Percentiles rank a stretch among this genome's conserved stretches.
phyloP scores from a whole-genome alignment of 1,140 invertebrate genomes.

The Solenopsis fugax region DNA sequence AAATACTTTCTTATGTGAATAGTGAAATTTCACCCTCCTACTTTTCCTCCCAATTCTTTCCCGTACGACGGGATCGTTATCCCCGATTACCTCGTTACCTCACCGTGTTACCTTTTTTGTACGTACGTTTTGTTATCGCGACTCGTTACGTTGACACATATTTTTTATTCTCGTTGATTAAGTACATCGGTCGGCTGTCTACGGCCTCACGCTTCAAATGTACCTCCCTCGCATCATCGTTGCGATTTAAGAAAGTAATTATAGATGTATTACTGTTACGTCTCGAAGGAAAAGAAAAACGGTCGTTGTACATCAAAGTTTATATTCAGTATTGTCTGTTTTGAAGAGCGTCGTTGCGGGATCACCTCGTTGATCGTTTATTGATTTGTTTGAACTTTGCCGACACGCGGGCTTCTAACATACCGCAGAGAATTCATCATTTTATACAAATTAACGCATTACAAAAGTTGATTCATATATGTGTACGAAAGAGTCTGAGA shows the following conservation, averaged over 20 bases:
- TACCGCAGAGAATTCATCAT: slow-evolving; percentile 49
- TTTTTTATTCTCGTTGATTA: slow-evolving; percentile 57
- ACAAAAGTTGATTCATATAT: slow-evolving; percentile 57
- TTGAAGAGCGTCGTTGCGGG: slow-evolving; percentile 40
- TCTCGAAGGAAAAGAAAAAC: slow-evolving; percentile 36
- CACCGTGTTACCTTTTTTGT: slow-evolving; percentile 44
- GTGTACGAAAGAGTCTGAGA: slow-evolving; percentile 50
- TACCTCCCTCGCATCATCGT: slow-evolving; percentile 47
- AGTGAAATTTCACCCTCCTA: background rate
- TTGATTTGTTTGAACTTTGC: slow-evolving; percentile 35
- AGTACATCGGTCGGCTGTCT: background rate
- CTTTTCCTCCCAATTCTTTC: background rate
- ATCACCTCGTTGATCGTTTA: slow-evolving; percentile 60
- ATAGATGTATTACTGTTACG: slow-evolving; percentile 67
- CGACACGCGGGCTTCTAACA: slow-evolving; percentile 36
- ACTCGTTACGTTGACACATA: slow-evolving; percentile 57
- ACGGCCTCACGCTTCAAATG: slow-evolving; percentile 33
- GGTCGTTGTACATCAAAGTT: slow-evolving; percentile 55
- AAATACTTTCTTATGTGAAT: background rate
- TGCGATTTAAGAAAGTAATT: slow-evolving; percentile 38
- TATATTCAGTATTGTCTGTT: slow-evolving; percentile 58
- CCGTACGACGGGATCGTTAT: background rate
- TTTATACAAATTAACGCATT: slow-evolving; percentile 72
- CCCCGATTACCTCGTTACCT: slow-evolving; percentile 38
- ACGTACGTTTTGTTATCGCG: slow-evolving; percentile 48